Conservation (phyloP, 2,888 invertebrate species). For the Esperia sulphurella region DNA sequence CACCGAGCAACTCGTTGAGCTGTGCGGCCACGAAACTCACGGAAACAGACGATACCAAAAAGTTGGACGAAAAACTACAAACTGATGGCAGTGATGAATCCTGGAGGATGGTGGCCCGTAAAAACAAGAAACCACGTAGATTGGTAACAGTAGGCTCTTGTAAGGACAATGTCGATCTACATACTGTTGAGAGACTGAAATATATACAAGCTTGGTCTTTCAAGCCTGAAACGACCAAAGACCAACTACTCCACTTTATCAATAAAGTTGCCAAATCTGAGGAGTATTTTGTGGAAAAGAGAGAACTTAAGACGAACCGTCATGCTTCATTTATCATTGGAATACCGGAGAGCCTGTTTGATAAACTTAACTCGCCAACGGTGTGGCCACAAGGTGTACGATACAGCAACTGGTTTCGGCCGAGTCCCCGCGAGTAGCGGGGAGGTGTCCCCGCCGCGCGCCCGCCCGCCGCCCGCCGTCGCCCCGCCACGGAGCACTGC, state of each 20-base stretch:
- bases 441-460: neutral
- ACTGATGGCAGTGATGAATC: no score
- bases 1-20: no score
- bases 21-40: no score
- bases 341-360: neutral
- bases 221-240: neutral
- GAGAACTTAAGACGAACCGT: neutral
- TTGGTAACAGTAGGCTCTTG: neutral
- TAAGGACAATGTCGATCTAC: neutral
- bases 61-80: no score
- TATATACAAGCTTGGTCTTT: neutral
- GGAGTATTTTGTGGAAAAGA: neutral
- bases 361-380: neutral
- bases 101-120: no score
- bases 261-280: neutral
- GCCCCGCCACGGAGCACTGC: no score
- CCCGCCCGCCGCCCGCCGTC: no score
- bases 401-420: neutral
- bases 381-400: neutral
- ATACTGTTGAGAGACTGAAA: neutral
- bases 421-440: neutral
- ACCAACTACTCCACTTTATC: neutral
- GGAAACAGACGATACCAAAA: no score
- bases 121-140: neutral
- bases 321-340: neutral